These are phyloP conservation scores for Girardinus metallicus DNA, from an alignment of 2,797 vertebrate genomes.

Conservation along the genomic window DNA sequence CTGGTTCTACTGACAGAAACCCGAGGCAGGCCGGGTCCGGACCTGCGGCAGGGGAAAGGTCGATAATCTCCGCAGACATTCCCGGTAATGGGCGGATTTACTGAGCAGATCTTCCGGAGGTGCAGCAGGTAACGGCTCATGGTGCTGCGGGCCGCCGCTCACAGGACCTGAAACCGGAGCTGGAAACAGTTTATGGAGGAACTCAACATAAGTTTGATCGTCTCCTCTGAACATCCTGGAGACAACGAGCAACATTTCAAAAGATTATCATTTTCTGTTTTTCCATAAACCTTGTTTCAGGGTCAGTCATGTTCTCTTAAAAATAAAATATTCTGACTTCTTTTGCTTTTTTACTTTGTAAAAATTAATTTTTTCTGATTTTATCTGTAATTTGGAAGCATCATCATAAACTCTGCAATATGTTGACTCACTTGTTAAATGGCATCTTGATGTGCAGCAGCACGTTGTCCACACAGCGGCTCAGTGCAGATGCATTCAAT, in stretches of 20 bases:
- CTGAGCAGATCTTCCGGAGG: conserved; percentile 73
- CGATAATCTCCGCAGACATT: conserved; percentile 67
- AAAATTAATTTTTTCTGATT: not conserved
- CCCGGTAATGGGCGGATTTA: conserved; percentile 74
- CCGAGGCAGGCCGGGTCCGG: not conserved
- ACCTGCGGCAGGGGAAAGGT: conserved; percentile 45
- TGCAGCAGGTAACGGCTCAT: conserved; percentile 75
- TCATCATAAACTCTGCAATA: not conserved
- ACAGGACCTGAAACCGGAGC: conserved; percentile 26
- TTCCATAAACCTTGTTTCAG: not conserved
- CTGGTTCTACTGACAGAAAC: not conserved
- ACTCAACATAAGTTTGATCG: conserved; percentile 19
- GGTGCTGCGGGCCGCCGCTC: conserved; percentile 72
- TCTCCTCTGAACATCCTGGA: conserved; percentile 11
- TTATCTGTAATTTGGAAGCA: not conserved
- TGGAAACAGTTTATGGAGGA: conserved; percentile 29
- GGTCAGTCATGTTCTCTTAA: not conserved
- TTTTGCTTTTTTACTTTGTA: too few relatives aligned
- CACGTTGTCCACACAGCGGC: not conserved
- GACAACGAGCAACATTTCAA: not conserved
- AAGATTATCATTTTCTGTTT: not conserved
- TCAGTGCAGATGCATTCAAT: not conserved
- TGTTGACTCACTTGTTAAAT: not conserved
- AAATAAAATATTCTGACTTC: too few relatives aligned
- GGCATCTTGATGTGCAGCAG: not conserved